These are phyloP conservation scores for Tolypeutes matacus DNA, from an alignment of 2,797 vertebrate species.

Conservation along the genomic window DNA sequence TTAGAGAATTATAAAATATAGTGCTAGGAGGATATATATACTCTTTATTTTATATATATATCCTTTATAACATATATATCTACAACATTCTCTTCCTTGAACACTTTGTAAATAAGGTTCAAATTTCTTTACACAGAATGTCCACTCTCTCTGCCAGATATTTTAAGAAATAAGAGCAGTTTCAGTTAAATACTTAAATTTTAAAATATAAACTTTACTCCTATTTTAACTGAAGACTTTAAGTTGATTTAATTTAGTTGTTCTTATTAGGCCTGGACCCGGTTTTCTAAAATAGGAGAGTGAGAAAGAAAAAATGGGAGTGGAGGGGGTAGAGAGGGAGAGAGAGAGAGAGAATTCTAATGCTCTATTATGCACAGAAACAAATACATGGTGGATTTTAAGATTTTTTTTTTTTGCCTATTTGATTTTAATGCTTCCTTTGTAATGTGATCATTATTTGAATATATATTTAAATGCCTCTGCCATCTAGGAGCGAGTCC, in stretches of 20 bases:
- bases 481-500: constrained; percentile 36
- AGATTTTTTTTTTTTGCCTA: background rate
- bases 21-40: background rate
- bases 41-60: no score
- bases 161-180: constrained; percentile 12
- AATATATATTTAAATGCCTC: constrained; percentile 70
- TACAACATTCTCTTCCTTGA: background rate
- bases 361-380: background rate
- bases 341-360: background rate
- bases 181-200: background rate
- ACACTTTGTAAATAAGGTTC: background rate
- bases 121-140: background rate
- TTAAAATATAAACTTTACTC: constrained; percentile 36
- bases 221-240: constrained; percentile 38
- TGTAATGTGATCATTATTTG: constrained; percentile 28
- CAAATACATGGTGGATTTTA: background rate
- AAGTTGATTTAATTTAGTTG: background rate
- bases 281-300: constrained; percentile 29
- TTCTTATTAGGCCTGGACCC: background rate
- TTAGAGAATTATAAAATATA: background rate
- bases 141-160: background rate
- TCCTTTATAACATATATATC: background rate
- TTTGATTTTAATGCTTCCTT: constrained; percentile 11
- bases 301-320: background rate
- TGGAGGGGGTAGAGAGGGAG: background rate